phyloP scores from a whole-genome alignment of 35 echinoderm and acorn worm genomes.

The Chiridota heheva region DNA sequence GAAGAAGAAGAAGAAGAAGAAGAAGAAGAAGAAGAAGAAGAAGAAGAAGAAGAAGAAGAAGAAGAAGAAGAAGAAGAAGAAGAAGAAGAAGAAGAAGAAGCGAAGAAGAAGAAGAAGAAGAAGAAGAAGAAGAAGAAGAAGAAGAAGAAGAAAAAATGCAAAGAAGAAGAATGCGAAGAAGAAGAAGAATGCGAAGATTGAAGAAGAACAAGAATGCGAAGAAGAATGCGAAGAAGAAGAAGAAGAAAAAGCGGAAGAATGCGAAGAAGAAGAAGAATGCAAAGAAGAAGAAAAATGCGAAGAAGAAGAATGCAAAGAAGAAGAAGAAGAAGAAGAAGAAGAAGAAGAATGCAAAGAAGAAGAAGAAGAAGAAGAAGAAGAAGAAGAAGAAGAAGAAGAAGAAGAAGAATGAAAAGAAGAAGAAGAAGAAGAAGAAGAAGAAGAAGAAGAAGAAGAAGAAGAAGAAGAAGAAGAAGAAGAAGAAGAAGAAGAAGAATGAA shows the following conservation, averaged over 20 bases:
- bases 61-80: neutral
- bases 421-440: neutral
- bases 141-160: neutral
- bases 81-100: too few relatives aligned
- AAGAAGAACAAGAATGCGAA: neutral
- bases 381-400: neutral
- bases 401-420: neutral
- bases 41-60: neutral
- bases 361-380: neutral
- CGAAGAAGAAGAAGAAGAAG: too few relatives aligned
- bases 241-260: too few relatives aligned
- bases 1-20: neutral
- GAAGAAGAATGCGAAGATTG: neutral
- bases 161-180: too few relatives aligned
- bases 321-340: neutral
- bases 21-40: neutral
- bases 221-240: too few relatives aligned
- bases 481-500: too few relatives aligned
- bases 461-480: neutral
- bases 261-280: too few relatives aligned
- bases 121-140: neutral
- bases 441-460: neutral
- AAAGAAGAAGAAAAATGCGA: too few relatives aligned
- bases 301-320: too few relatives aligned
- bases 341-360: too few relatives aligned